These are phyloP conservation scores for Malurus melanocephalus DNA, from an alignment of 2,113 vertebrate species.

Conservation along the genomic window DNA sequence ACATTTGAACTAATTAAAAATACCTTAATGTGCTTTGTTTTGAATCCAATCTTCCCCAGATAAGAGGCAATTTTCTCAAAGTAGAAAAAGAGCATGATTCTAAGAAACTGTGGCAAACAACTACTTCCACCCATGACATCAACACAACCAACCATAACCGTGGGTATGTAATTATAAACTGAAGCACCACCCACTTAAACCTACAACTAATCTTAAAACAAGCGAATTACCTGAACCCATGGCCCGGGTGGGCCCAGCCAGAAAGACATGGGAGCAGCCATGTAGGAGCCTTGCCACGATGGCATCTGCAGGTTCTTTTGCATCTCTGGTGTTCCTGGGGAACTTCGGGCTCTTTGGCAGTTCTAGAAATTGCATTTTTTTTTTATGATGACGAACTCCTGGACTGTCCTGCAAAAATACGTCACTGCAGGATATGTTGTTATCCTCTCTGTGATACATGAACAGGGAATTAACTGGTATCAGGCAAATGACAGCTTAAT, in stretches of 20 bases:
- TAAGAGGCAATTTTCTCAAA: background rate
- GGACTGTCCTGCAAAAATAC: background rate
- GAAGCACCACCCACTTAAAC: too few relatives aligned
- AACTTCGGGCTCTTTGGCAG: background rate
- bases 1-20: background rate
- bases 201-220: too few relatives aligned
- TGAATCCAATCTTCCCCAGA: background rate
- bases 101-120: background rate
- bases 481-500: background rate
- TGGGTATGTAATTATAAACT: too few relatives aligned
- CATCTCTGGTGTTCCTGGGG: too few relatives aligned
- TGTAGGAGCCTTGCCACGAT: too few relatives aligned
- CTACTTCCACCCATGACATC: background rate
- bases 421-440: slow-evolving; percentile 1
- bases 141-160: background rate
- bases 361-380: slow-evolving; percentile 24
- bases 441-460: slow-evolving; percentile 5
- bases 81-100: background rate
- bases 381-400: background rate
- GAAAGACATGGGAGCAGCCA: too few relatives aligned
- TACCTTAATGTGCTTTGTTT: background rate
- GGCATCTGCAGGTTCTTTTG: too few relatives aligned
- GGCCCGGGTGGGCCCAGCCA: too few relatives aligned
- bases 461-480: background rate
- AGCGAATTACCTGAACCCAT: too few relatives aligned